Evolutionary conservation across 2,113 vertebrate genomes (phyloP).

Genomic region (Callipepla squamata): DNA sequence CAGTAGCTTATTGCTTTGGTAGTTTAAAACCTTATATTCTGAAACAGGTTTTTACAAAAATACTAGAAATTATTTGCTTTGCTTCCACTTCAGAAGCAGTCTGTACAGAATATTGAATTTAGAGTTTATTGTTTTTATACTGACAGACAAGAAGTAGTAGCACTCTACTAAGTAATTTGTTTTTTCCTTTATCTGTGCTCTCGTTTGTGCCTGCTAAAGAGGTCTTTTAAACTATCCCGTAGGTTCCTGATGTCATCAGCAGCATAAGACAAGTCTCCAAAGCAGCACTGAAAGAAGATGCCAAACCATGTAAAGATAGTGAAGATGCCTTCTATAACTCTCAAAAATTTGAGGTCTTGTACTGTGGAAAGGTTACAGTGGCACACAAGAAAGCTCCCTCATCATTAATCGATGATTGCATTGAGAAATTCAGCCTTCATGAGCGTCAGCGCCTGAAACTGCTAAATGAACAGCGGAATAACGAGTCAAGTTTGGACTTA

Average conservation of each 20-base stretch:
- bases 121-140: background rate
- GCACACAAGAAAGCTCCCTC: slow-evolving; percentile 89
- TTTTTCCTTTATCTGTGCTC: background rate
- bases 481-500: slow-evolving; percentile 76
- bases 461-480: slow-evolving; percentile 80
- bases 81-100: background rate
- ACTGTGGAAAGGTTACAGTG: slow-evolving; percentile 94
- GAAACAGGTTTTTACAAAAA: background rate
- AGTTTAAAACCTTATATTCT: background rate
- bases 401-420: slow-evolving; percentile 94
- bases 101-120: background rate
- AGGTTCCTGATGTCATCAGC: slow-evolving; percentile 96
- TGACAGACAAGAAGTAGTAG: background rate
- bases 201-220: background rate
- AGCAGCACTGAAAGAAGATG: slow-evolving; percentile 89
- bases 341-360: slow-evolving; percentile 97
- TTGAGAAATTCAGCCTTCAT: slow-evolving; percentile 91
- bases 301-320: slow-evolving; percentile 86
- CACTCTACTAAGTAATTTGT: background rate
- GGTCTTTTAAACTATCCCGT: background rate
- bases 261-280: slow-evolving; percentile 95
- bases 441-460: slow-evolving; percentile 86
- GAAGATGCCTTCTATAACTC: slow-evolving; percentile 99
- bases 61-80: background rate
- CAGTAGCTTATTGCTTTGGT: background rate